Percentiles rank a stretch among this genome's conserved stretches.
Conservation (phyloP, 2,113 vertebrate genomes). For the Syngnathus typhle region DNA sequence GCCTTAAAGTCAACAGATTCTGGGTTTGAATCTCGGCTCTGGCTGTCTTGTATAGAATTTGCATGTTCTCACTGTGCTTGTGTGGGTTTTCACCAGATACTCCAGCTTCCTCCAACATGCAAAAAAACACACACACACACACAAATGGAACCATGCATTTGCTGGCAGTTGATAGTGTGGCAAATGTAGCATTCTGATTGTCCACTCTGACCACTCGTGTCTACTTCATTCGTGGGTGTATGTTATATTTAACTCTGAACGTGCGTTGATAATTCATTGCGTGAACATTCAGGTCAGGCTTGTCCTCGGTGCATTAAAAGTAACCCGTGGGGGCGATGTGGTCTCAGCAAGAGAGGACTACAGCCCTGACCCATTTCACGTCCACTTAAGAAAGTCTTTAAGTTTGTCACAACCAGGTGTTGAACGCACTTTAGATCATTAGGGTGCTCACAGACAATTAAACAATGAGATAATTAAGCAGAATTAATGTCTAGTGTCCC, state of each 20-base stretch:
- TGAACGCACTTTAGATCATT: constrained; percentile 51
- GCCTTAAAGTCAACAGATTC: too few species aligned
- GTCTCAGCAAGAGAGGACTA: constrained; percentile 23
- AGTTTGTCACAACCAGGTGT: constrained; percentile 58
- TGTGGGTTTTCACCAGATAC: too few species aligned
- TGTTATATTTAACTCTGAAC: constrained; percentile 4
- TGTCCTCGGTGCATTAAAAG: constrained; percentile 42
- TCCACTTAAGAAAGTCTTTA: background rate
- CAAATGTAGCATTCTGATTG: too few species aligned
- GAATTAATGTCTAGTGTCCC: constrained; percentile 60
- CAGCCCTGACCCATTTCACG: constrained; percentile 33
- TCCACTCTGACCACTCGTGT: too few species aligned
- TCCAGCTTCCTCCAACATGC: too few species aligned
- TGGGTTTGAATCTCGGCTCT: too few species aligned
- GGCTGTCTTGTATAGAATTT: too few species aligned
- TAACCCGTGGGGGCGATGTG: constrained; percentile 22
- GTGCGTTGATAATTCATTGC: constrained; percentile 34
- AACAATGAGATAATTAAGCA: constrained; percentile 53
- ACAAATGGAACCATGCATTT: too few species aligned
- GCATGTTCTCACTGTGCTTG: too few species aligned
- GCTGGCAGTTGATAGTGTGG: too few species aligned
- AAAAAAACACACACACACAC: too few species aligned
- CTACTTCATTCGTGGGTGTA: too few species aligned
- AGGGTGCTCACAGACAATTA: constrained; percentile 58
- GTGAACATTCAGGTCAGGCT: constrained; percentile 2